phyloP scores from a whole-genome alignment of 2,113 vertebrate species.

The Cochlearius cochlearius region DNA sequence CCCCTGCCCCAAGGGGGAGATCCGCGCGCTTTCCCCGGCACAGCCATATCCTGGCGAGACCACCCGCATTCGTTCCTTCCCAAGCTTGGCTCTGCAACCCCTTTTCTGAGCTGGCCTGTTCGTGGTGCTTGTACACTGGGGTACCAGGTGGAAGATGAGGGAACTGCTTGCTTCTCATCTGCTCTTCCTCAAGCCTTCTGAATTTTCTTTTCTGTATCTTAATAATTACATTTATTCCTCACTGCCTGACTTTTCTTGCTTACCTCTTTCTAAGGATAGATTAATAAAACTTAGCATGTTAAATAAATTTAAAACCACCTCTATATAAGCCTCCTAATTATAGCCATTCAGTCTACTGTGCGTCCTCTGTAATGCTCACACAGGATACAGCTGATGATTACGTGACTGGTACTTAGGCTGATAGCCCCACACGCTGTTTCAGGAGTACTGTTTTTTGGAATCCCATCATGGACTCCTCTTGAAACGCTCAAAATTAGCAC shows the following conservation, averaged over 20 bases:
- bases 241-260: neutral
- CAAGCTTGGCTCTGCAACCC: neutral
- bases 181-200: neutral
- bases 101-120: neutral
- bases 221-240: neutral
- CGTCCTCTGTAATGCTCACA: neutral
- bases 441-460: neutral
- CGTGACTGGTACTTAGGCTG: neutral
- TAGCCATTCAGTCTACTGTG: neutral
- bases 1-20: neutral
- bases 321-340: neutral
- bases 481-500: neutral
- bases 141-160: neutral
- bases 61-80: neutral
- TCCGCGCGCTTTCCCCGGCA: fast-evolving
- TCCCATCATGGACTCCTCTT: fast-evolving
- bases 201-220: neutral
- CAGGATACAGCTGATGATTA: neutral
- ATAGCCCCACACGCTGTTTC: neutral
- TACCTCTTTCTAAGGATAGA: neutral
- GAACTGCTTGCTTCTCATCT: neutral
- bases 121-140: neutral
- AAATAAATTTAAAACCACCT: neutral
- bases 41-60: neutral
- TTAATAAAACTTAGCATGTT: neutral